Evolutionary conservation across 1,140 invertebrate genomes (phyloP), one percentile per base, ranked within the genome.

Genomic region (Saccostrea glomerata): DNA sequence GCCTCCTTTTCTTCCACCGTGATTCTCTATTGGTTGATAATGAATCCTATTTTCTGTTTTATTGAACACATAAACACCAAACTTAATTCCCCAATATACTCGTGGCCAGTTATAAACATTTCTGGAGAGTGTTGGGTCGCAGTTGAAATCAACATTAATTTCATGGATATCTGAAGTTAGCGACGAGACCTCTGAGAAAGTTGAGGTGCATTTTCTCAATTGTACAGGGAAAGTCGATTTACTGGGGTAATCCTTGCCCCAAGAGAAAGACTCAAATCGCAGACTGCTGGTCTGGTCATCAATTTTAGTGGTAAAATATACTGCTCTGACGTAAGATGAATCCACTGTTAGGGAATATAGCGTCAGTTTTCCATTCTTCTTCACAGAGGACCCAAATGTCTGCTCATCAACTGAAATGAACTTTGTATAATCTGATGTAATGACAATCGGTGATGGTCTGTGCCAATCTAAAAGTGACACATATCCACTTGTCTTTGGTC

Each of bases 51-150:
- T 15, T 15, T 25, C 70, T 23, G 25, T 77, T 30, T 77, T 25
- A 17, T 77, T 77, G 15, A 77, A 77, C 9, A 77, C 36, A 36
- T 77, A 77, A 25, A 77, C 12, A 0, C 70, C 70, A 30, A 77
- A 77, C 70, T 77, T 77, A 12, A 77, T 77, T 15, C 15, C 13
- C 70, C 70, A 77, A 12, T 77, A 77, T 15, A 77, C 70, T 25
- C 70, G 9, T 12, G 70, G 70, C 13, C 25, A 77, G 70, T 77
- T 36, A 17, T 77, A 77, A 30, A 36, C 30, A 30, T 77, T 77
- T 30, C 25, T 36, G 13, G 25, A 11, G 15, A 77, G 30, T 77
- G 70, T 12, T 36, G 70, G 70, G 70, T 77, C 30, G 25, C 70
- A 77, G 1, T 25, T 77, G 25, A 77, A 77, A 25, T 77, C 25